Evolutionary conservation across 2,888 invertebrate genomes (phyloP), one percentile per base, ranked within the genome.

Genomic region (Conus canariensis): DNA sequence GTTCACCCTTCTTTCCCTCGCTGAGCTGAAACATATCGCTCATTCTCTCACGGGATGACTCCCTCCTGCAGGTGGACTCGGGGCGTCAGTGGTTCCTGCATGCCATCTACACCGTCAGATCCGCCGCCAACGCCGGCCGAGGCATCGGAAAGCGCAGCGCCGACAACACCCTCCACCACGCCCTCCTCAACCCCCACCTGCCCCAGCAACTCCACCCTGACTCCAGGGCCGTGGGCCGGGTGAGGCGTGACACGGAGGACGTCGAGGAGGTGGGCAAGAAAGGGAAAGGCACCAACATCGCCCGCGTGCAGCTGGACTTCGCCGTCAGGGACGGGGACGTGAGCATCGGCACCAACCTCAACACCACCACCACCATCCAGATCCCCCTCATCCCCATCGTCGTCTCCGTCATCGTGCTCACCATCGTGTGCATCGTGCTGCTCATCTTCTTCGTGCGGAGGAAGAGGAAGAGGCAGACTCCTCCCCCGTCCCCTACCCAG

Each of bases 81-180:
- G 94, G 94, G 4, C 93, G 94, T 58, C 95, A 95, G 90, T 95
- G 95, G 95, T 95, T 95, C 89, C 90, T 95, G 6, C 95, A 95
- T 87, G 93, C 93, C 30, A 94, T 95, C 90, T 95, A 95, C 92
- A 93, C 94, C 30, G 91, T 95, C 45, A 90, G 92, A 25, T 93
- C 94, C 30, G 90, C 90, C 14, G 91, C 90, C n/a, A 93, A 93
- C 88, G 85, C 90, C 59, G 90, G 86, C 9, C 87, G 91, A 22
- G 91, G 91, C 89, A 92, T 91, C 86, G 90, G 91, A n/a, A 94
- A 91, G 85, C 92, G 93, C 58, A 93, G 90, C 87, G 88, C 77
- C 22, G 83, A 88, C n/a, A 67, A 30, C 77, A 12, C 30, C 8
- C 4, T 60, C 30, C 77, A 77, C 22, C 80, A 80, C 45, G 80